Conservation (phyloP, 2,113 vertebrate species). For the Cygnus buccinator region DNA sequence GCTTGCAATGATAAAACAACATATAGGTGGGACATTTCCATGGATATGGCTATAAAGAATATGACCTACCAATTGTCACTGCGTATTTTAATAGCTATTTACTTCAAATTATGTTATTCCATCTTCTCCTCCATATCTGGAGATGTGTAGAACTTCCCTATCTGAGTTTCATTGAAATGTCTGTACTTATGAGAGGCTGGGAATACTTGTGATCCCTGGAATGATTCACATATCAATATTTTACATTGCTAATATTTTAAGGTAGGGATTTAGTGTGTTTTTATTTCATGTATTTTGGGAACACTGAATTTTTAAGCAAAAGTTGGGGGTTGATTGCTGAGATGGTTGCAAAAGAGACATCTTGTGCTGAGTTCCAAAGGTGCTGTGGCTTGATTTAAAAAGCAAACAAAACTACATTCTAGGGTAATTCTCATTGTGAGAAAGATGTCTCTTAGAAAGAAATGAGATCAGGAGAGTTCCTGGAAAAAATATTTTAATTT, state of each 20-base stretch:
- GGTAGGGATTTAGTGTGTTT: neutral
- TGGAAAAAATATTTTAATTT: neutral
- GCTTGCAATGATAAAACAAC: neutral
- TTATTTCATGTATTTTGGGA: neutral
- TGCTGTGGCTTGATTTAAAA: neutral
- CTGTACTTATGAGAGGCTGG: neutral
- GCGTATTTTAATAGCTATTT: neutral
- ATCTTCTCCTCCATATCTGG: neutral
- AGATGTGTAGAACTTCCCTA: neutral
- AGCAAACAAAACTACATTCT: rapidly evolving
- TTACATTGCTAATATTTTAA: neutral
- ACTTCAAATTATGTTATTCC: neutral
- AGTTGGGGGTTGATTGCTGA: neutral
- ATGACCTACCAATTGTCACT: neutral
- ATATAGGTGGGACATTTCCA: neutral
- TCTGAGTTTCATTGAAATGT: neutral
- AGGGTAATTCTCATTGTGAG: neutral
- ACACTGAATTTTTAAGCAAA: neutral
- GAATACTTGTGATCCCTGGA: neutral
- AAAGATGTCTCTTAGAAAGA: neutral
- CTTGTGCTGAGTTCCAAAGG: neutral
- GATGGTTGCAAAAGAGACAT: neutral
- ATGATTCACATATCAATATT: neutral
- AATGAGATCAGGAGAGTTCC: neutral
- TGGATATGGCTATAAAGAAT: neutral